Evolutionary conservation across 2,113 vertebrate species (phyloP).

Genomic region (Eurystomus gularis): DNA sequence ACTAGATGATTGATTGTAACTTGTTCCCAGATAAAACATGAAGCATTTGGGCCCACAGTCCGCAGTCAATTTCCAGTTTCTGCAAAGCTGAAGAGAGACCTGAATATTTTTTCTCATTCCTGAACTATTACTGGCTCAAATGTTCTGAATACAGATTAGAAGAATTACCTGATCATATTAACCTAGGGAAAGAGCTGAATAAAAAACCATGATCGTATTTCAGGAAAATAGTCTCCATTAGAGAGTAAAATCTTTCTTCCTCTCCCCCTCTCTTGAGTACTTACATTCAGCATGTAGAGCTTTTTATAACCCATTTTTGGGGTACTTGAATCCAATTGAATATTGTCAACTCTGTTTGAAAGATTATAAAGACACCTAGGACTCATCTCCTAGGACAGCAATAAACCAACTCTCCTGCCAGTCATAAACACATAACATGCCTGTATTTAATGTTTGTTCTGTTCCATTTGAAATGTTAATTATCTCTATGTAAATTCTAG

Average conservation of each 20-base stretch:
- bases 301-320: slow-evolving; percentile 37
- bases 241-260: not conserved
- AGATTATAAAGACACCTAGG: slow-evolving; percentile 12
- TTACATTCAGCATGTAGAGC: not conserved
- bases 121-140: slow-evolving; percentile 41
- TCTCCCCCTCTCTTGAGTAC: not conserved
- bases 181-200: slow-evolving; percentile 38
- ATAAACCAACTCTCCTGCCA: not conserved
- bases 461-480: slow-evolving; percentile 64
- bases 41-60: not conserved
- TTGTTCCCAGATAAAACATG: not conserved
- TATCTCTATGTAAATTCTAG: slow-evolving; percentile 39
- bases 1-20: not conserved
- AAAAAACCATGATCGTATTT: slow-evolving; percentile 11
- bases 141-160: slow-evolving; percentile 43
- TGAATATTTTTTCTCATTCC: slow-evolving; percentile 15
- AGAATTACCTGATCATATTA: slow-evolving; percentile 31
- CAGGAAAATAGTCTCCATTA: slow-evolving; percentile 29
- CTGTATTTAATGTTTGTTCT: slow-evolving; percentile 16
- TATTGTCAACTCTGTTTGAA: slow-evolving; percentile 13
- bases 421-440: slow-evolving; percentile 37
- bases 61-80: slow-evolving; percentile 7
- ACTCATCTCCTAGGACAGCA: slow-evolving; percentile 1
- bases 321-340: slow-evolving; percentile 3
- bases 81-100: slow-evolving; percentile 23